Conservation (phyloP, 2,888 invertebrate species). For the Chrysolina oricalcia region DNA sequence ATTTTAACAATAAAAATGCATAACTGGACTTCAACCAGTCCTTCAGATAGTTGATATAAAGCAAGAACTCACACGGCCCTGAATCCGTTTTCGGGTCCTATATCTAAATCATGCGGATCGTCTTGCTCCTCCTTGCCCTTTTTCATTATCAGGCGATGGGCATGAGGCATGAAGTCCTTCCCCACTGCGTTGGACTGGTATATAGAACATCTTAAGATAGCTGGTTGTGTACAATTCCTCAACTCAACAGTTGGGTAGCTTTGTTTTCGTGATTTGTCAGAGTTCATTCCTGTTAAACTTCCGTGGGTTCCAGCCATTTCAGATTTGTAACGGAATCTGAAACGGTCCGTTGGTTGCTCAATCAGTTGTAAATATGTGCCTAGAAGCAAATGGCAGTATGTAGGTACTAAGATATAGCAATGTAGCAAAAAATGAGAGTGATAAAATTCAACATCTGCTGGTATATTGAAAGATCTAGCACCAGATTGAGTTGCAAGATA, state of each 20-base stretch:
- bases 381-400: constrained; percentile 32
- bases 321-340: constrained; percentile 88
- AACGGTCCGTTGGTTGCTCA: constrained; percentile 86
- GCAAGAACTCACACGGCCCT: constrained; percentile 76
- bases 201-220: constrained; percentile 81
- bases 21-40: too few relatives aligned
- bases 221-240: constrained; percentile 74
- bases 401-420: too few relatives aligned
- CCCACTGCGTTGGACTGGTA: constrained; percentile 76
- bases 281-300: constrained; percentile 80
- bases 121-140: constrained; percentile 76
- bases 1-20: too few relatives aligned
- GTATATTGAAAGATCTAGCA: too few relatives aligned
- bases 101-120: constrained; percentile 78
- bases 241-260: constrained; percentile 84
- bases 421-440: too few relatives aligned
- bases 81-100: constrained; percentile 76
- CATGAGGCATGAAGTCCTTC: constrained; percentile 74
- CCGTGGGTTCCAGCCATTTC: constrained; percentile 93
- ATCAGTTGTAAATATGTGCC: constrained; percentile 76
- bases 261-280: constrained; percentile 76
- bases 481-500: too few relatives aligned
- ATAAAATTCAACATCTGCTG: too few relatives aligned
- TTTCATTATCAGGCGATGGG: constrained; percentile 82
- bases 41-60: background rate